Evolutionary conservation across 2,888 invertebrate genomes (phyloP).

Genomic region (Leptarthrus brevirostris): DNA sequence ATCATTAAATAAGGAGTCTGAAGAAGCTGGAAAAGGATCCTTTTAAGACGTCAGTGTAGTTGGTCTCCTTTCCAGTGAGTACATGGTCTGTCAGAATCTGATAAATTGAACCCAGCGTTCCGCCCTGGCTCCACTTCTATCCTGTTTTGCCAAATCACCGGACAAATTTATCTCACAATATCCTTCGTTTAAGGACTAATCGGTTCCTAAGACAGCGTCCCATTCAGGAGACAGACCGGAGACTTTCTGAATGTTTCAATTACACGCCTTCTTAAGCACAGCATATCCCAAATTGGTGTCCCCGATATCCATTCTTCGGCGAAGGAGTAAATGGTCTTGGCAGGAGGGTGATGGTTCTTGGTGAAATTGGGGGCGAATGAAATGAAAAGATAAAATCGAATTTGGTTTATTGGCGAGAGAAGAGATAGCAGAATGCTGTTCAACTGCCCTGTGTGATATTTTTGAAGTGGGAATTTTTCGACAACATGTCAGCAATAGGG

Average conservation of each 20-base stretch:
- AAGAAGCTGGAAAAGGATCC: slow-evolving; percentile 8
- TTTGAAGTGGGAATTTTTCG: slow-evolving; percentile 45
- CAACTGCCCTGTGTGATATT: background rate
- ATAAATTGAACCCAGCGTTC: slow-evolving; percentile 52
- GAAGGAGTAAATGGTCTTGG: slow-evolving; percentile 42
- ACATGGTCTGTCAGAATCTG: slow-evolving; percentile 54
- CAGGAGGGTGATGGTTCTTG: slow-evolving; percentile 36
- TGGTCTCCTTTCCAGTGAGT: slow-evolving; percentile 5
- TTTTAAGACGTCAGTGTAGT: slow-evolving; percentile 33
- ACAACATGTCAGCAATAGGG: slow-evolving; percentile 52
- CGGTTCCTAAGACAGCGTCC: slow-evolving; percentile 54
- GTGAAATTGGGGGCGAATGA: slow-evolving; percentile 46
- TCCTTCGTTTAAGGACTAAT: slow-evolving; percentile 56
- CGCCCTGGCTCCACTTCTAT: slow-evolving; percentile 37
- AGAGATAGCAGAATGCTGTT: slow-evolving; percentile 48
- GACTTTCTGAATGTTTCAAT: slow-evolving; percentile 68
- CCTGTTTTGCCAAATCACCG: slow-evolving; percentile 55
- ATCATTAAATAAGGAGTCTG: slow-evolving; percentile 53
- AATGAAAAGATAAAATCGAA: slow-evolving; percentile 54
- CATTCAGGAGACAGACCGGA: slow-evolving; percentile 50
- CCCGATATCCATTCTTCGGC: slow-evolving; percentile 48
- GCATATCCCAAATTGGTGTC: slow-evolving; percentile 59
- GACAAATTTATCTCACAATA: slow-evolving; percentile 56
- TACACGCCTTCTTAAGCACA: slow-evolving; percentile 69
- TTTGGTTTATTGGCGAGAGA: slow-evolving; percentile 54